A percentile compares a stretch with the other conserved stretches of the same genome.
Evolutionary conservation across 2,113 vertebrate species (phyloP).

Genomic region (Psettodes erumei): DNA sequence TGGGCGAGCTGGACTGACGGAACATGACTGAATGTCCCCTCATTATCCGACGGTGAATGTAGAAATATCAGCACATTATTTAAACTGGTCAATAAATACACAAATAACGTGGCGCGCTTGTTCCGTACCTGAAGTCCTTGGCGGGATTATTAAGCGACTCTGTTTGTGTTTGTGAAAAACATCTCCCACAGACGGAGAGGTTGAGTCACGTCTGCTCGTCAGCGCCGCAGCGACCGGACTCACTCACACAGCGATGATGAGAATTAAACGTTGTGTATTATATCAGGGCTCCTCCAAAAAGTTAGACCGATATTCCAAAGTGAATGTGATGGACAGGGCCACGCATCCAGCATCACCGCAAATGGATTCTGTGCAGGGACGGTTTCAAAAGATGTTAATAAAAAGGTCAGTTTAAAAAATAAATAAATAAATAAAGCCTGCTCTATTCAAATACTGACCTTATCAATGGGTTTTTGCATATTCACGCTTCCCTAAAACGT

Average conservation of each 20-base stretch:
- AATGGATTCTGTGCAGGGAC: neutral
- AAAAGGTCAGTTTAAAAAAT: slow-evolving; percentile 74
- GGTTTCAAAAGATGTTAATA: slow-evolving; percentile 53
- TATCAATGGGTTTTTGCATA: slow-evolving; percentile 77
- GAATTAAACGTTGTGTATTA: neutral
- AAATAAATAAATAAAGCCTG: slow-evolving; percentile 46
- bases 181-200: slow-evolving; percentile 15
- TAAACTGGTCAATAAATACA: slow-evolving; percentile 3
- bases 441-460: slow-evolving; percentile 82
- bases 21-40: too few species aligned
- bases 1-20: too few species aligned
- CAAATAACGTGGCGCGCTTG: neutral
- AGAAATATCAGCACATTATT: neutral
- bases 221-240: neutral
- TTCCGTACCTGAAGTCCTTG: neutral
- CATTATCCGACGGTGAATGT: neutral
- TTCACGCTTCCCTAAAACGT: slow-evolving; percentile 48
- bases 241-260: neutral
- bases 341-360: slow-evolving; percentile 11
- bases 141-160: neutral
- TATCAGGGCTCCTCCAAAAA: neutral
- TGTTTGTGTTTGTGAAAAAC: neutral
- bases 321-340: neutral
- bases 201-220: neutral
- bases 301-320: too few species aligned